Evolutionary conservation across 2,888 invertebrate species (phyloP), one percentile per base, ranked within the genome.

Genomic region (Lydus trimaculatus): DNA sequence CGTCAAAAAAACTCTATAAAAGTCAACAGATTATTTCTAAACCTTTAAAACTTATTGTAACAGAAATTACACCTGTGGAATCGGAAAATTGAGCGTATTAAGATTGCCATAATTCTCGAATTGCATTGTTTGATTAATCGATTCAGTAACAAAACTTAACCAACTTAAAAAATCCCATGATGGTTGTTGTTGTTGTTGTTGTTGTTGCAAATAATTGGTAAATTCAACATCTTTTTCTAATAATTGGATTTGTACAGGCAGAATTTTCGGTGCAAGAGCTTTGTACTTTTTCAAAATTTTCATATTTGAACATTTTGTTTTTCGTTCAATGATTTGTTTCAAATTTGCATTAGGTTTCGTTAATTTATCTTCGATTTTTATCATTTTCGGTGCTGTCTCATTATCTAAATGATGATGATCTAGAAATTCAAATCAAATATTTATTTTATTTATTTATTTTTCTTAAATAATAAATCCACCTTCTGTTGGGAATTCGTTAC

Each of bases 101-200:
- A 91, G 89, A 76, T 88, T 89, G 66, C 91, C 90, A 79, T 88
- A 87, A 77, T 90, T 90, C 76, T 90, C 91, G 80, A 90, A 91
- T 80, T 90, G 91, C 89, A 94, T 90, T 15, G 91, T 89, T 73
- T 90, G 90, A 84, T 94, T 94, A 64, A 94, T 91, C 28, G 91
- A 86, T 81, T 94, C 94, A 11, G 93, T 93, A 15, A 93, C 90
- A 78, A 92, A 91, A 1, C 91, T 89, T 58, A 94, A 84, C 94
- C 94, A 94, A 61, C 90, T 88, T 11, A 89, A 84, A 82, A 93
- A 94, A 9, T 84, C 82, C 71, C 89, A 82, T 61, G 81, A 84
- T 0, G 84, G 80, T 61, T 63, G 31, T 69, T 67, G 59, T 3
- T 8, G 15, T 13, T 64, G 13, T 23, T 31, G 17, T 1, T 56